Evolutionary conservation across 2,888 invertebrate species (phyloP).

Genomic region (Cremastobaeus sp.): DNA sequence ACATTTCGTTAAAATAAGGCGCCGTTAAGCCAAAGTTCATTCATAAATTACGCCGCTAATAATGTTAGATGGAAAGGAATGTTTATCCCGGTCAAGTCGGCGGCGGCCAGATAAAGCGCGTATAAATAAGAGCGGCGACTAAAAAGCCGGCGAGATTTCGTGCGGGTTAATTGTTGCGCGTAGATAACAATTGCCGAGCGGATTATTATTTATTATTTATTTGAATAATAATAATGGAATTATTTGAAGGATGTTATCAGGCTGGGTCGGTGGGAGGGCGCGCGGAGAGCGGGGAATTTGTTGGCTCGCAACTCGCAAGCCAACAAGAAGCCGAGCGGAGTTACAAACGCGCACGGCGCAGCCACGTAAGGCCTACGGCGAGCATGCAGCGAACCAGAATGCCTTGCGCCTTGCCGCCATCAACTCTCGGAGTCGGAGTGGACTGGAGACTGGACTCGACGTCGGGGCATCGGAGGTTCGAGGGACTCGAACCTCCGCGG

Average conservation of each 20-base stretch:
- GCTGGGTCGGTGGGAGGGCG: conserved; percentile 30
- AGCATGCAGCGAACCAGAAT: conserved; percentile 74
- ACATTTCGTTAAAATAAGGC: conserved; percentile 19
- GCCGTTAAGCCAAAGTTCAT: conserved; percentile 31
- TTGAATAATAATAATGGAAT: conserved; percentile 58
- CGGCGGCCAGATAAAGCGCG: too few species aligned
- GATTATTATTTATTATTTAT: too few species aligned
- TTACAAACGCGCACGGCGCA: conserved; percentile 48
- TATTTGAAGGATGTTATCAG: conserved; percentile 51
- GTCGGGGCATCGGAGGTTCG: not conserved
- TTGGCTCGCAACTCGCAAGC: conserved; percentile 51
- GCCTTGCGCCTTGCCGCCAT: conserved; percentile 70
- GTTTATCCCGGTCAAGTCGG: too few species aligned
- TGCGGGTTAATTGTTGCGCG: too few species aligned
- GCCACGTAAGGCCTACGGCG: conserved; percentile 73
- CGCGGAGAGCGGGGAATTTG: conserved; percentile 47
- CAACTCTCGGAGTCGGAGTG: conserved; percentile 60
- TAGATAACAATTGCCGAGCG: too few species aligned
- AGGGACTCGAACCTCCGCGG: too few species aligned
- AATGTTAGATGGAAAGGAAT: conserved; percentile 12
- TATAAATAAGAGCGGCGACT: too few species aligned
- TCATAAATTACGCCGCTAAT: conserved; percentile 22
- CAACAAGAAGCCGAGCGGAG: conserved; percentile 45
- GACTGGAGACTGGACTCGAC: conserved; percentile 58
- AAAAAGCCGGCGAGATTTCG: conserved; percentile 45